phyloP scores from a whole-genome alignment of 2,113 vertebrate species.

The Nerophis lumbriciformis region DNA sequence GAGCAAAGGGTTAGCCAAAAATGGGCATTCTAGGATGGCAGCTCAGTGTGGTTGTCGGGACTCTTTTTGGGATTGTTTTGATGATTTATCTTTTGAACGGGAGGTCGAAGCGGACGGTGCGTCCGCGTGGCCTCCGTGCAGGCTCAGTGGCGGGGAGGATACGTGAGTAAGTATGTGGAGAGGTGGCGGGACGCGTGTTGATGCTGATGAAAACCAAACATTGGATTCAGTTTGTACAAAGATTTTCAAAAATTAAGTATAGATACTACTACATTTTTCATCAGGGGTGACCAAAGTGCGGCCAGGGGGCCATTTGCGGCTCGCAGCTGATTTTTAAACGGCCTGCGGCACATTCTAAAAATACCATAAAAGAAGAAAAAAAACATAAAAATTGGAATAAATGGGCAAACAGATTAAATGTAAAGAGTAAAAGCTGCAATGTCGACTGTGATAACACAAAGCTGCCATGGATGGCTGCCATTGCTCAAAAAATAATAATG shows the following conservation, averaged over 20 bases:
- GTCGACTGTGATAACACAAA: too few species aligned
- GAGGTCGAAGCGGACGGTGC: slow-evolving; percentile 32
- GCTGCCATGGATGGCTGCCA: too few species aligned
- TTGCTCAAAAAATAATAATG: too few species aligned
- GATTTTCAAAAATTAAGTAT: background rate
- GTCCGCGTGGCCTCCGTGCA: slow-evolving; percentile 20
- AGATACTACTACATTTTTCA: too few species aligned
- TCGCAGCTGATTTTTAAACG: too few species aligned
- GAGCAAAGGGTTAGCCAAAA: slow-evolving; percentile 65
- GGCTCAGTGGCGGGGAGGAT: slow-evolving; percentile 17
- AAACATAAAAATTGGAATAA: too few species aligned
- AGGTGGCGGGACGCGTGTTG: background rate
- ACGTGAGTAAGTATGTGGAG: slow-evolving; percentile 40
- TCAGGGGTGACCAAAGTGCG: too few species aligned
- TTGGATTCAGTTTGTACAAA: background rate
- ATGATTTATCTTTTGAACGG: slow-evolving; percentile 46
- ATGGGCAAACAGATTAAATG: too few species aligned
- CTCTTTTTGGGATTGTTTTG: slow-evolving; percentile 58
- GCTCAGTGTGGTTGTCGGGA: slow-evolving; percentile 30
- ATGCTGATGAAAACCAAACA: background rate
- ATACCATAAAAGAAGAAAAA: too few species aligned
- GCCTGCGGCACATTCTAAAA: too few species aligned
- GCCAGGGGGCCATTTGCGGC: too few species aligned
- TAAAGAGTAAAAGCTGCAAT: too few species aligned
- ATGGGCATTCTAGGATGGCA: slow-evolving; percentile 66